Evolutionary conservation across 2,888 invertebrate species (phyloP), one percentile per base, ranked within the genome.

Genomic region (Congeria kusceri): DNA sequence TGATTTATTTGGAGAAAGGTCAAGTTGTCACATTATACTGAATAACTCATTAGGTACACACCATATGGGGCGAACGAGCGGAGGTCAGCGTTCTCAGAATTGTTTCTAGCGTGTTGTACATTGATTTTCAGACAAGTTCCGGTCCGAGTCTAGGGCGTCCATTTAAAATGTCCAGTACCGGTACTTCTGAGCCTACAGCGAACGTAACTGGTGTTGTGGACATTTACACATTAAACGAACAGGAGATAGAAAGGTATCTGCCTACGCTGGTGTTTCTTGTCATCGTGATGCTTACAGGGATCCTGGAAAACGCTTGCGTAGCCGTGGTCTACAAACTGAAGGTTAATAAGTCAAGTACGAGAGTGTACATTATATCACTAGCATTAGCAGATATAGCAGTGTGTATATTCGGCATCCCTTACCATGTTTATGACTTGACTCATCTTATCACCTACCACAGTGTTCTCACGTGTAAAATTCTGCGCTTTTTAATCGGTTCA

Each of bases 361-460:
- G 83, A 20, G 69, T 71, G 15, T 85, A 79, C 47, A 85, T 85
- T 56, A 47, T 83, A n/a, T 72, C 70, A 44, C 56, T 85, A 13
- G 83, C 83, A 0, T 1, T 77, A 3, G 49, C 81, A 3, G 85
- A 85, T 58, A 28, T 85, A 1, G 58, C 66, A 0, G 77, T 75
- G 7, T 83, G 85, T 64, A n/a, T 67, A 13, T 47, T 85, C 0
- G 85, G 85, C n/a, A 70, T 85, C 29, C 85, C 85, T n/a, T 85
- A 83, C 46, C 78, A 80, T 23, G 57, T 77, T 7, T 11, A 83
- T 15, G 85, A 85, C 29, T 29, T 83, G 13, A 68, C 58, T 4
- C 53, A 63, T 59, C 53, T 80, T 27, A 39, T 79, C 0, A 79
- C 74, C 9, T 85, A 81, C 44, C 47, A 63, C 2, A 28, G 65